These are phyloP conservation scores for Alectoris magna DNA, from an alignment of 2,797 vertebrate genomes.

Conservation along the genomic window DNA sequence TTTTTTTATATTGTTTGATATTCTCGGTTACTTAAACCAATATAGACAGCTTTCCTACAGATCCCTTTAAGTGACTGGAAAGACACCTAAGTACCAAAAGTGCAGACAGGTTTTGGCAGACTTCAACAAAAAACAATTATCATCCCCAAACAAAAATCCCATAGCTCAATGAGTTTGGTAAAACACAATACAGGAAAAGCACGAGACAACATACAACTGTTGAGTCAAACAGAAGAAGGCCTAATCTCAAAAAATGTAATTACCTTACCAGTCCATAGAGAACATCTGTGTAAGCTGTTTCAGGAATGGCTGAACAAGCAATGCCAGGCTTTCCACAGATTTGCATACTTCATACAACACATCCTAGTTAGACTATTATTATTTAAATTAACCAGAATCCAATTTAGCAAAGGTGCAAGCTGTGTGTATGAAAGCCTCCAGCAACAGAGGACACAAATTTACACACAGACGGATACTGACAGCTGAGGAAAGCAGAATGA, in stretches of 20 bases:
- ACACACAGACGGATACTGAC: neutral
- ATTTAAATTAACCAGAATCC: neutral
- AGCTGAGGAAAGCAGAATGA: neutral
- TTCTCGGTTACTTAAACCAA: neutral
- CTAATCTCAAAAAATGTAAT: neutral
- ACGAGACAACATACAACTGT: neutral
- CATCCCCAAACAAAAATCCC: neutral
- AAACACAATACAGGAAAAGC: neutral
- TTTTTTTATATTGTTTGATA: neutral
- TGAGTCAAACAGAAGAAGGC: neutral
- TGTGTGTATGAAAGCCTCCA: neutral
- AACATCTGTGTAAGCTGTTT: neutral
- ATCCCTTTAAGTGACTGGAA: neutral
- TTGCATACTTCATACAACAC: neutral
- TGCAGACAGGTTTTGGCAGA: neutral
- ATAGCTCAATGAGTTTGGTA: neutral
- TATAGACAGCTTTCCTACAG: neutral
- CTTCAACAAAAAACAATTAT: neutral
- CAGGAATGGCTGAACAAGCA: neutral
- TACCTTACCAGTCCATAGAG: neutral
- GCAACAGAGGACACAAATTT: neutral
- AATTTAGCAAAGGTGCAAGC: neutral
- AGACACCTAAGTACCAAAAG: neutral
- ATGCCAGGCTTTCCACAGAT: neutral
- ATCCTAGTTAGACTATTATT: neutral